phyloP scores from a whole-genome alignment of 2,113 vertebrate genomes.

The Lagopus leucura region DNA sequence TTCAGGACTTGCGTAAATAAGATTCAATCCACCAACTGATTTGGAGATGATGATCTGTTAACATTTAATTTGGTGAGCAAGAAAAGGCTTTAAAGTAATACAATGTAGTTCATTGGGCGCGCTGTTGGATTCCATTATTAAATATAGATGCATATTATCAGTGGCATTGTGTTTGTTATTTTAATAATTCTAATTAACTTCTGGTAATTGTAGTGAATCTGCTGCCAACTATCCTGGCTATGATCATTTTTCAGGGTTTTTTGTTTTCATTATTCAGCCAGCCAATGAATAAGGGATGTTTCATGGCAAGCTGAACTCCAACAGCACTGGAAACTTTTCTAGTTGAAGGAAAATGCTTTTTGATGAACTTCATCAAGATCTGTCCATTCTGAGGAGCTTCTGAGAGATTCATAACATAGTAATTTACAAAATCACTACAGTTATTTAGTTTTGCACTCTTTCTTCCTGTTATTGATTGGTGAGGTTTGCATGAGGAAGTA shows the following conservation, averaged over 20 bases:
- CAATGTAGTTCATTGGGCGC: slow-evolving; percentile 58
- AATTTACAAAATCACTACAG: slow-evolving; percentile 17
- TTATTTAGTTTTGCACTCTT: slow-evolving; percentile 7
- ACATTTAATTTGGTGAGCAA: slow-evolving; percentile 73
- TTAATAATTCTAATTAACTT: slow-evolving; percentile 80
- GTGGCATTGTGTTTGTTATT: slow-evolving; percentile 69
- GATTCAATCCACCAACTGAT: slow-evolving; percentile 36
- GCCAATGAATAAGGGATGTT: slow-evolving; percentile 49
- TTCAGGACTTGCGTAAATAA: slow-evolving; percentile 61
- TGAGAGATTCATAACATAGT: slow-evolving; percentile 27
- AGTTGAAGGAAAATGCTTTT: slow-evolving; percentile 25
- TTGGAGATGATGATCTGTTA: slow-evolving; percentile 60
- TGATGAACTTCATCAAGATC: slow-evolving; percentile 5
- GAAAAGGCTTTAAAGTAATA: slow-evolving; percentile 56
- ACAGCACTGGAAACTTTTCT: slow-evolving; percentile 35
- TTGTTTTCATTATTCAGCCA: slow-evolving; percentile 54
- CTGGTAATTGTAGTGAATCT: slow-evolving; percentile 74
- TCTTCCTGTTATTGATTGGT: slow-evolving; percentile 15
- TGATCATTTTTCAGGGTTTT: slow-evolving; percentile 62
- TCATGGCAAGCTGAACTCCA: slow-evolving; percentile 54
- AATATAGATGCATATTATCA: slow-evolving; percentile 58
- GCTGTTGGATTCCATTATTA: slow-evolving; percentile 65
- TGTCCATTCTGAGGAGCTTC: slow-evolving; percentile 19
- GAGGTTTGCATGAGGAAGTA: background rate
- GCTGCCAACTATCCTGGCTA: slow-evolving; percentile 2